Evolutionary conservation across 1,140 invertebrate genomes (phyloP), one percentile per base, ranked within the genome.

Genomic region (Trypoxylus dichotomus): DNA sequence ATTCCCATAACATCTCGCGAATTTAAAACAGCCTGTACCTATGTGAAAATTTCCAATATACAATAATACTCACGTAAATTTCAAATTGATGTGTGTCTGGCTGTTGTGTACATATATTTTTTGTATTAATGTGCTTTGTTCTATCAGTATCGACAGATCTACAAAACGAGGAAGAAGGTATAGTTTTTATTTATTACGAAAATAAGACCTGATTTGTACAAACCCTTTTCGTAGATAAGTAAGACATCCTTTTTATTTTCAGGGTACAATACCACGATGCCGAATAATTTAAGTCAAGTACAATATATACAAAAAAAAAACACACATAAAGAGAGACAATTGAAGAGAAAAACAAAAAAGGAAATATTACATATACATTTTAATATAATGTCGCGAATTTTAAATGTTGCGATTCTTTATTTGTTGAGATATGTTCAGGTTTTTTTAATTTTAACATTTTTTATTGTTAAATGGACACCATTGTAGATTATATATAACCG

Each of bases 231-330:
- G 24, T 68, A 11, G 19, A 25, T 68, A 68, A 68, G 32, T 37
- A 68, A 19, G 15, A 1, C 21, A n/a, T 47, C 29, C 42, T 37
- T 74, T 74, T 41, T 74, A 24, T 75, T 75, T 75, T 42, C 43
- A 75, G 74, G 74, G 74, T 75, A 75, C 74, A 75, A 27, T 75
- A 75, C 43, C 74, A 75, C 41, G 43, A 75, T 54, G 43, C 74
- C 7, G 74, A 75, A 54, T 75, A 47, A 54, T 37, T n/a, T n/a
- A 54, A 75, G 25, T 19, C 24, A 75, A 27, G 41, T 43, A 43
- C 29, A 74, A 37, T 42, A 41, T 11, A 37, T 8, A 37, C 5
- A 37, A 37, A 37, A 32, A 32, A 32, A 37, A 42, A 74, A 19
- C n/a, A n/a, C n/a, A n/a, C n/a, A n/a, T n/a, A n/a, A n/a, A n/a